Evolutionary conservation across 2,797 vertebrate genomes (phyloP).

Genomic region (Macropus fuliginosus): DNA sequence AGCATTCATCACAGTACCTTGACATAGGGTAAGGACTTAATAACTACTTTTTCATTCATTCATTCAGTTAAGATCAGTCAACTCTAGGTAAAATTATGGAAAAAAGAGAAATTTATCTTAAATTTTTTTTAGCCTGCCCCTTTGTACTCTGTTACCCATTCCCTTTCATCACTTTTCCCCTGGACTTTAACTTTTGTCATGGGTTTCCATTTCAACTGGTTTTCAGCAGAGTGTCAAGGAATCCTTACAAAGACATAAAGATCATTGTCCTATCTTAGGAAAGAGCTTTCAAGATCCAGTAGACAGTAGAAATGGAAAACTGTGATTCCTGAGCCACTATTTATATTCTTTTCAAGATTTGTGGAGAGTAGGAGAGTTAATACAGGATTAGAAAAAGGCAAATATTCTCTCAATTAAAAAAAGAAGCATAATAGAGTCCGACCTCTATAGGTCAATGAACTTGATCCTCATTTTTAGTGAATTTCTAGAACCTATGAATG

Average conservation of each 20-base stretch:
- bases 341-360: background rate
- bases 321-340: background rate
- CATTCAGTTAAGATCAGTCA: background rate
- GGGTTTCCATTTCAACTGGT: background rate
- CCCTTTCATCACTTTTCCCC: background rate
- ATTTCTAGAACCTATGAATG: background rate
- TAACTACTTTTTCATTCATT: background rate
- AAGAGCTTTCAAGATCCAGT: background rate
- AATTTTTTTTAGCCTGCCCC: background rate
- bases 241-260: background rate
- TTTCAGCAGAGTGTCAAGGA: background rate
- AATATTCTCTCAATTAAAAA: background rate
- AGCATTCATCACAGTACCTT: background rate
- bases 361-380: background rate
- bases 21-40: background rate
- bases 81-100: background rate
- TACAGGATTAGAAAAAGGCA: background rate
- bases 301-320: background rate
- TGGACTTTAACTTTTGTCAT: background rate
- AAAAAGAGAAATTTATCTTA: background rate
- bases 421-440: background rate
- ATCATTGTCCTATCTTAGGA: background rate
- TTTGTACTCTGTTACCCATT: background rate
- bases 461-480: background rate
- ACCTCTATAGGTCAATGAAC: background rate